These are phyloP conservation scores for Scaptomyza hsui DNA, from an alignment of 1,140 invertebrate genomes.

Conservation along the genomic window DNA sequence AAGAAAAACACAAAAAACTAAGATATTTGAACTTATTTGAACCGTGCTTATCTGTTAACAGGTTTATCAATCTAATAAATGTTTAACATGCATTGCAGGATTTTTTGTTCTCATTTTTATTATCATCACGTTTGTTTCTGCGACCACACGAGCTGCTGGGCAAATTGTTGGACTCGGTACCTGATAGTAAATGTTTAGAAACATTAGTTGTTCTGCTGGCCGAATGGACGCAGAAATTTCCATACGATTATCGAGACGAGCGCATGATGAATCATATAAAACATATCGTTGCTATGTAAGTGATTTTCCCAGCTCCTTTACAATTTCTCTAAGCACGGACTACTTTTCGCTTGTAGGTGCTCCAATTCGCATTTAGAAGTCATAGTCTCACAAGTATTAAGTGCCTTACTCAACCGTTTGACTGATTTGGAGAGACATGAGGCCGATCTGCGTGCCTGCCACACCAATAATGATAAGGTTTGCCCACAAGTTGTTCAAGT, in stretches of 20 bases:
- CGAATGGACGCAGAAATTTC: constrained; percentile 85
- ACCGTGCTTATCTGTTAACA: not conserved
- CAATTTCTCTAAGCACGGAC: not conserved
- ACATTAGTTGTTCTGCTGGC: constrained; percentile 77
- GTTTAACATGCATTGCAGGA: constrained; percentile 54
- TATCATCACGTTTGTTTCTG: constrained; percentile 82
- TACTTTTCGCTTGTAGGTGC: constrained; percentile 52
- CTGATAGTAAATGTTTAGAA: constrained; percentile 74
- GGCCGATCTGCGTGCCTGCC: constrained; percentile 81
- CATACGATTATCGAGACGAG: constrained; percentile 88
- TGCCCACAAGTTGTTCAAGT: not conserved
- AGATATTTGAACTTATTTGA: not conserved
- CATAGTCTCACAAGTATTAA: constrained; percentile 81
- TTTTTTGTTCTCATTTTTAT: constrained; percentile 82
- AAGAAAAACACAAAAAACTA: no score
- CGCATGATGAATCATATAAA: constrained; percentile 86
- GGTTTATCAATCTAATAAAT: constrained; percentile 1
- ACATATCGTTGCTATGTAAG: constrained; percentile 84
- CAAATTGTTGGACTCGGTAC: constrained; percentile 79
- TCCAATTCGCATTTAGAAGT: constrained; percentile 81
- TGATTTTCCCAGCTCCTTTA: constrained; percentile 1
- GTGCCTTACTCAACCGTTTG: constrained; percentile 84
- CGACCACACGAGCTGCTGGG: constrained; percentile 80
- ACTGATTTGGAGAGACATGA: constrained; percentile 84
- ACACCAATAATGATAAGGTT: constrained; percentile 73